Evolutionary conservation across 2,888 invertebrate species (phyloP).

Genomic region (Tenthredo notha): DNA sequence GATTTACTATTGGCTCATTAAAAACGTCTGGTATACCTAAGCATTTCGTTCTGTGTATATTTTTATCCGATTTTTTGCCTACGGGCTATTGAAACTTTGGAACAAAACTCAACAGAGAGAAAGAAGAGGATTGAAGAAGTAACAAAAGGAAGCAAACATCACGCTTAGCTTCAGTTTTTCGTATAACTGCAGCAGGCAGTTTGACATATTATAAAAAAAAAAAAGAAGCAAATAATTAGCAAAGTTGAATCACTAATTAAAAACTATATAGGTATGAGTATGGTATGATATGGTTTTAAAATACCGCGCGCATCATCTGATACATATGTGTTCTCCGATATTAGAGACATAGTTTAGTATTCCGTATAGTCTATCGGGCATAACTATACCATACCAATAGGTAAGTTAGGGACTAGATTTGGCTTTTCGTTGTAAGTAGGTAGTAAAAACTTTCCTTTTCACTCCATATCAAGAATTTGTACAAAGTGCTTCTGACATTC

Average conservation of each 20-base stretch:
- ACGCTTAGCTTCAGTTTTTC: neutral
- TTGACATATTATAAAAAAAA: neutral
- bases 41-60: neutral
- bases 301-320: neutral
- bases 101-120: neutral
- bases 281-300: neutral
- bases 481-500: neutral
- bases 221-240: neutral
- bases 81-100: neutral
- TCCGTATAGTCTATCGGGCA: neutral
- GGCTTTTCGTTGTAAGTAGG: neutral
- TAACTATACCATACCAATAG: neutral
- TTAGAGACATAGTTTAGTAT: neutral
- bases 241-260: neutral
- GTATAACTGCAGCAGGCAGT: neutral
- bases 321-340: neutral
- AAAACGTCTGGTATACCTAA: constrained; percentile 8
- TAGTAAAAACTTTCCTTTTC: neutral
- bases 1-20: neutral
- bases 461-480: neutral
- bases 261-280: too few species aligned
- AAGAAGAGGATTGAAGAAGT: neutral
- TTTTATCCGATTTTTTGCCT: neutral
- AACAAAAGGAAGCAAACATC: neutral
- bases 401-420: neutral